Evolutionary conservation across 2,888 invertebrate genomes (phyloP), one percentile per base, ranked within the genome.

Genomic region (Nomada hirtipes): DNA sequence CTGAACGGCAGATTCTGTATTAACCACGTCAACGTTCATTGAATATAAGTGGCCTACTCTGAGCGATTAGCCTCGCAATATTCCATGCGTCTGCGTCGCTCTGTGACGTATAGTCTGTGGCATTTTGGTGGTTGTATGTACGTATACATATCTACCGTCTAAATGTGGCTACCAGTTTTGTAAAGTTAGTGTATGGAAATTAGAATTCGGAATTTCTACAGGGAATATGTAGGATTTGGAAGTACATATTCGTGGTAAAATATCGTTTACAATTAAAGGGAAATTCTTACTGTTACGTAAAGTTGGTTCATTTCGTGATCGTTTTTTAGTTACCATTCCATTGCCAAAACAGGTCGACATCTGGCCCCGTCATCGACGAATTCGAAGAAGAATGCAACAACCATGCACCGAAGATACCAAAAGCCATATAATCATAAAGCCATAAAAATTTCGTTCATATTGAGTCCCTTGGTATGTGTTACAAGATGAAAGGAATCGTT

Each of bases 11-110:
- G 72, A 78, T 67, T 83, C 77, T 76, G 69, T 75, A 72, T 73
- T 67, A 79, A 82, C 82, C 82, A 80, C 74, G 80, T 74, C 77
- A 83, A 81, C 77, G 81, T 77, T 81, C 80, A 74, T 76, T 70
- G 83, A 83, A 76, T 76, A 65, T 76, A 76, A 79, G 79, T 75
- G 81, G 79, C 61, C 79, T 70, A 70, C 70, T 82, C 70, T 57
- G 57, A 59, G 26, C 82, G 79, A 79, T 79, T 79, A 82, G 68
- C 79, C 68, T 15, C 23, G 59, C 44, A 42, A 69, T 60, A 73
- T 59, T 71, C 65, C 26, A 61, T 53, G 75, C 50, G 68, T 59
- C 63, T 42, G 60, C 50, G 55, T 42, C 53, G 55, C 61, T 74
- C 68, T 61, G 36, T 63, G 50, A 53, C 42, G 36, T 63, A 36